Conservation (phyloP, 1,140 invertebrate genomes). For the Zaprionus taronus region DNA sequence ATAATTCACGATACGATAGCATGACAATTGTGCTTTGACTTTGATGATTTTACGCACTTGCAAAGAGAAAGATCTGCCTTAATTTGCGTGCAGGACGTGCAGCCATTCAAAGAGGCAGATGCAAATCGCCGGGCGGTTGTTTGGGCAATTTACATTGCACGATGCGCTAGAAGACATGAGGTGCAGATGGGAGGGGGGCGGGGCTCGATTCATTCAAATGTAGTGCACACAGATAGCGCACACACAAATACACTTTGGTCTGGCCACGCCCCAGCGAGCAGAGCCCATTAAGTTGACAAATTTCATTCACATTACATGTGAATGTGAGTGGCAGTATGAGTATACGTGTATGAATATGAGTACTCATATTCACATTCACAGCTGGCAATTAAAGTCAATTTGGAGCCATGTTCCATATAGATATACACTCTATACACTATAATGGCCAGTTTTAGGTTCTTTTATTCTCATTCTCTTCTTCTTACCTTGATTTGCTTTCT, state of each 20-base stretch:
- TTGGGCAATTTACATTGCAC: slow-evolving; percentile 50
- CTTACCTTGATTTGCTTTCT: neutral
- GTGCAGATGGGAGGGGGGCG: neutral
- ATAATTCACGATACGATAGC: slow-evolving; percentile 41
- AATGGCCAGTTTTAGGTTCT: neutral
- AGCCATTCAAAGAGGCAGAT: slow-evolving; percentile 44
- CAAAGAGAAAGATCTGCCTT: slow-evolving; percentile 43
- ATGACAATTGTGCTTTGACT: slow-evolving; percentile 37
- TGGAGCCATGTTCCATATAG: neutral
- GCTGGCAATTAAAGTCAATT: slow-evolving; percentile 62
- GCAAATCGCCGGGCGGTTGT: slow-evolving; percentile 33
- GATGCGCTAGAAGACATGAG: neutral
- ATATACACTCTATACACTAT: neutral
- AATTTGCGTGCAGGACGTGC: slow-evolving; percentile 54
- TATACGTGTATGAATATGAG: neutral
- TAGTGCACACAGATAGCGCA: slow-evolving; percentile 33
- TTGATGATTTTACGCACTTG: slow-evolving; percentile 79
- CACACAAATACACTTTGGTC: slow-evolving; percentile 14
- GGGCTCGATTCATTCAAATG: slow-evolving; percentile 36
- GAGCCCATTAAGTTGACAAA: slow-evolving; percentile 75
- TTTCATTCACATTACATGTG: slow-evolving; percentile 74
- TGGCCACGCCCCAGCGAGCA: slow-evolving; percentile 40
- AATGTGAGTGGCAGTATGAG: neutral
- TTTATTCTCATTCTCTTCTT: neutral
- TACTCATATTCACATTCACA: slow-evolving; percentile 15